Conservation (phyloP, 2,113 vertebrate genomes). For the Empidonax traillii region DNA sequence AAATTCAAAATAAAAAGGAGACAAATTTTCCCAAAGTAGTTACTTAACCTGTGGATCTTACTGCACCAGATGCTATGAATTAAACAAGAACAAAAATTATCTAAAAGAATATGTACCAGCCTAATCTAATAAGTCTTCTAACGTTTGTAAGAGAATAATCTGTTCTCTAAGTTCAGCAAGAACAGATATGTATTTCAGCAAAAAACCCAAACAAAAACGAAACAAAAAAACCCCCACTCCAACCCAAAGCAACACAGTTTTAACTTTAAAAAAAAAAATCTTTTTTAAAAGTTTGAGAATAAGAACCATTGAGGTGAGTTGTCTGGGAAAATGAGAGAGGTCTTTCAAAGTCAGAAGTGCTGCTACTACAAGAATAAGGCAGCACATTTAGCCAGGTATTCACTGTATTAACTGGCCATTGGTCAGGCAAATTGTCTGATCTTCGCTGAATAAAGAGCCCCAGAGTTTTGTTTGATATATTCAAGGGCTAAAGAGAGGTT, state of each 20-base stretch:
- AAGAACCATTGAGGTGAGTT: not conserved
- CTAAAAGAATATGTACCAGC: not conserved
- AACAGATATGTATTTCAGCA: not conserved
- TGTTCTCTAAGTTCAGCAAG: not conserved
- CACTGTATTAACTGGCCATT: not conserved
- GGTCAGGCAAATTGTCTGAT: not conserved
- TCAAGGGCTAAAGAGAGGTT: not conserved
- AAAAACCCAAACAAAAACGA: not conserved
- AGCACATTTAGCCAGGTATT: not conserved
- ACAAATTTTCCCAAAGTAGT: not conserved
- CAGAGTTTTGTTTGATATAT: not conserved
- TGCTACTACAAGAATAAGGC: not conserved
- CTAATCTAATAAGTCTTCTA: not conserved
- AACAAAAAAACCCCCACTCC: not conserved
- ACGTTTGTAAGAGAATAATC: not conserved
- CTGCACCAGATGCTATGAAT: not conserved
- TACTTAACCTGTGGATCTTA: not conserved
- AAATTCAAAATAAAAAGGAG: not conserved
- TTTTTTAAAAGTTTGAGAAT: not conserved
- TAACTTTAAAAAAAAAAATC: not conserved
- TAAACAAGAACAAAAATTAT: not conserved
- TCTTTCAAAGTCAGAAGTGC: not conserved
- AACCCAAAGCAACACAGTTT: not conserved
- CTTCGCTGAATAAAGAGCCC: not conserved
- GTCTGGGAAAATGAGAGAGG: not conserved